Evolutionary conservation across 2,113 vertebrate genomes (phyloP).

Genomic region (Pteruthius melanotis): DNA sequence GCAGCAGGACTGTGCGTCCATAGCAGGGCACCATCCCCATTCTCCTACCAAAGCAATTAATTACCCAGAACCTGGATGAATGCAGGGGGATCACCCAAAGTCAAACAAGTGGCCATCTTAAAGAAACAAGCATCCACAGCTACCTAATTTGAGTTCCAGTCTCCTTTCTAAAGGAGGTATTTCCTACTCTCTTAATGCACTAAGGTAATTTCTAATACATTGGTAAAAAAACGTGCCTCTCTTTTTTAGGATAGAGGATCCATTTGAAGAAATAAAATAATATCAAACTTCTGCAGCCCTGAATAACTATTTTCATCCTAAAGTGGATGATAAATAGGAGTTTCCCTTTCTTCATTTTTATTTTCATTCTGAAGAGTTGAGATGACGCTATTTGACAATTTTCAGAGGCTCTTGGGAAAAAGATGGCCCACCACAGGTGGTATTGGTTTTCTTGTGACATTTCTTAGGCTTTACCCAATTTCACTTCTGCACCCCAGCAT

Average conservation of each 20-base stretch:
- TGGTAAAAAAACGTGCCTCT: neutral
- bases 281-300: neutral
- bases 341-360: neutral
- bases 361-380: neutral
- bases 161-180: neutral
- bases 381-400: neutral
- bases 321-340: neutral
- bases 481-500: conserved; percentile 24
- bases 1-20: neutral
- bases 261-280: neutral
- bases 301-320: neutral
- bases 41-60: neutral
- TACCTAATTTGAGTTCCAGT: neutral
- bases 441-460: neutral
- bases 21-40: neutral
- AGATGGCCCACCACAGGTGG: neutral
- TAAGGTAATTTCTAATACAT: neutral
- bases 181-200: neutral
- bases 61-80: neutral
- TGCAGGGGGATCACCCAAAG: neutral
- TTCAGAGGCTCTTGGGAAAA: conserved; percentile 1
- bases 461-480: conserved; percentile 26
- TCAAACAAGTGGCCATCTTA: neutral
- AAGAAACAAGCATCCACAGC: neutral
- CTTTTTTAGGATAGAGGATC: neutral